phyloP scores from a whole-genome alignment of 2,888 invertebrate genomes.

The Tenthredo notha region DNA sequence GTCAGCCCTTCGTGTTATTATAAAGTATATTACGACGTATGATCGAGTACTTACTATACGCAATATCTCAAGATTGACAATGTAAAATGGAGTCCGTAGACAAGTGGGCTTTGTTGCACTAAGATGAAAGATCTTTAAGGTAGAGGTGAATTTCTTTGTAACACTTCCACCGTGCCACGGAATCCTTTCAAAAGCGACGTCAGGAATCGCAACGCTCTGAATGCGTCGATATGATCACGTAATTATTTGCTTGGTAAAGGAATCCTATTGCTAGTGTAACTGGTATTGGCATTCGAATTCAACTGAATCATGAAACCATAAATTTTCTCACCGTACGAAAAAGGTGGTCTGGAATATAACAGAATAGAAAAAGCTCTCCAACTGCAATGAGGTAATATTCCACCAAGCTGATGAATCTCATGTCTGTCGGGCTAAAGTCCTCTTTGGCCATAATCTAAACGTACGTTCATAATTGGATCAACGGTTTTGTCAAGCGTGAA shows the following conservation, averaged over 20 bases:
- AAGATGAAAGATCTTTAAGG: slow-evolving; percentile 39
- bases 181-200: slow-evolving; percentile 13
- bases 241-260: no score
- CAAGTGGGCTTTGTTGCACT: neutral
- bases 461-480: neutral
- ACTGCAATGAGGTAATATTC: slow-evolving; percentile 4
- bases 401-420: slow-evolving; percentile 32
- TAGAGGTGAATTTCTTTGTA: slow-evolving; percentile 28
- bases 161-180: slow-evolving; percentile 40
- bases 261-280: neutral
- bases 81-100: slow-evolving; percentile 31
- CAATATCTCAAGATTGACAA: slow-evolving; percentile 24
- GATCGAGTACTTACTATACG: neutral
- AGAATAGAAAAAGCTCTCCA: slow-evolving; percentile 9
- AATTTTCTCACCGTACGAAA: slow-evolving; percentile 12
- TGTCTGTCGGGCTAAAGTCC: slow-evolving; percentile 12
- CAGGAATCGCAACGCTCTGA: neutral
- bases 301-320: neutral
- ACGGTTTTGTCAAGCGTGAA: neutral
- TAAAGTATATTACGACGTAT: neutral
- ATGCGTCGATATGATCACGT: neutral
- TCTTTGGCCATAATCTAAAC: slow-evolving; percentile 5
- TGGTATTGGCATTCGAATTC: neutral
- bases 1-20: neutral
- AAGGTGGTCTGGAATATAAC: slow-evolving; percentile 26